Evolutionary conservation across 1,140 invertebrate genomes (phyloP).

Genomic region (Coelopa frigida): DNA sequence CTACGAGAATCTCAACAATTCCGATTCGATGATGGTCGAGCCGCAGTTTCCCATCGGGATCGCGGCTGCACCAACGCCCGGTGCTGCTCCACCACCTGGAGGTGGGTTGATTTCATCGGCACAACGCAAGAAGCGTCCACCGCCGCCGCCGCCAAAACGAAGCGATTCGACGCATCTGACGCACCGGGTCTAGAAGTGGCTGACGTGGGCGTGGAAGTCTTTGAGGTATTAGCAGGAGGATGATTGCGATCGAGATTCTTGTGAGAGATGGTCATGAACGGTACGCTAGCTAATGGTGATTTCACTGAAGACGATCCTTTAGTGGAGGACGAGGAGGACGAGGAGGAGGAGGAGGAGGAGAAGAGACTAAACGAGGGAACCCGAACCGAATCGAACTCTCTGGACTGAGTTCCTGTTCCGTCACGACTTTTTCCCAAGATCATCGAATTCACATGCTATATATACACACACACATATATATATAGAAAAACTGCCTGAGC

Average conservation of each 20-base stretch:
- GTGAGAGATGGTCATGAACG: no score
- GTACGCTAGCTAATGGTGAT: no score
- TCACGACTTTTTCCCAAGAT: no score
- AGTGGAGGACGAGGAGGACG: no score
- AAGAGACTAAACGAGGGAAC: conserved; percentile 16
- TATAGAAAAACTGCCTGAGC: no score
- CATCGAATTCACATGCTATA: no score
- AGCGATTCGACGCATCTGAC: conserved; percentile 69
- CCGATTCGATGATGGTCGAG: conserved; percentile 6
- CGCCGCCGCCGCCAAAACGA: conserved; percentile 68
- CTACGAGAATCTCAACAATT: conserved; percentile 42
- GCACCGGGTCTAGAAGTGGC: conserved; percentile 36
- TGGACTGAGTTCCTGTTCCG: not conserved
- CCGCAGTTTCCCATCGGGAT: conserved; percentile 9
- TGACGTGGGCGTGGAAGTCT: no score
- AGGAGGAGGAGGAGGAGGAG: no score
- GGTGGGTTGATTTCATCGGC: conserved; percentile 19
- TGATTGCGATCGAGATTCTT: no score
- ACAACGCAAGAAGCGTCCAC: conserved; percentile 54
- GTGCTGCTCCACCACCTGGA: conserved; percentile 13
- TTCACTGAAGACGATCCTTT: no score
- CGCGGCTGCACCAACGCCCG: conserved; percentile 8
- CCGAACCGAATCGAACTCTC: conserved; percentile 37
- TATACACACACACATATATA: no score
- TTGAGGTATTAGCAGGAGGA: no score